A percentile compares a stretch with the other conserved stretches of the same genome.
phyloP scores from a whole-genome alignment of 2,888 invertebrate genomes.

The Celastrina argiolus region DNA sequence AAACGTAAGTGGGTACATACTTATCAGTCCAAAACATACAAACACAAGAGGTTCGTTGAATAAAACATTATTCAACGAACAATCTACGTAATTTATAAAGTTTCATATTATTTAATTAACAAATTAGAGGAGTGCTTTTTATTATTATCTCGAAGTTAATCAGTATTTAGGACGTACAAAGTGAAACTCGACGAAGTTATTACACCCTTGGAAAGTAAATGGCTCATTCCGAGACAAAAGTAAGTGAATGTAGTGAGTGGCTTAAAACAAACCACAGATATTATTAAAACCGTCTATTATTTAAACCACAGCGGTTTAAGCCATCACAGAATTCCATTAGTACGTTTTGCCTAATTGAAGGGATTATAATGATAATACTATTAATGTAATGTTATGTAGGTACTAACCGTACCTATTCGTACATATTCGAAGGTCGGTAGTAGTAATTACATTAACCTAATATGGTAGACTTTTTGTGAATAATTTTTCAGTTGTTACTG shows the following conservation, averaged over 20 bases:
- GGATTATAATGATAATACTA: background rate
- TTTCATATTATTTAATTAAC: background rate
- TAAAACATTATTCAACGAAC: background rate
- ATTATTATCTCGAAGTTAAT: background rate
- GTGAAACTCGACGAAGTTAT: slow-evolving; percentile 1
- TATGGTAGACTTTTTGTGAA: too few species aligned
- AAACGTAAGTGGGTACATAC: too few species aligned
- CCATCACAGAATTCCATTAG: background rate
- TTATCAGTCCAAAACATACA: background rate
- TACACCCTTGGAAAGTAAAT: background rate
- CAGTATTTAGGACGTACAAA: background rate
- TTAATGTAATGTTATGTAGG: background rate
- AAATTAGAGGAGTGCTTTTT: background rate
- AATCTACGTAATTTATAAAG: background rate
- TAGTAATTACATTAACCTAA: too few species aligned
- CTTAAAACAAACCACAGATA: slow-evolving; percentile 17
- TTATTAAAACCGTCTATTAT: background rate
- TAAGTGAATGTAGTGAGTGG: background rate
- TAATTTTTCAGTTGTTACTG: background rate
- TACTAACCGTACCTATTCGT: background rate
- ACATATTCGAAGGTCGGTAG: too few species aligned
- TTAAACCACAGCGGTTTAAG: background rate
- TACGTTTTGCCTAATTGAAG: background rate
- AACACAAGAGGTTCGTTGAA: too few species aligned
- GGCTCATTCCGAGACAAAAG: background rate